Base-by-base conservation (phyloP, 2,113 vertebrate species). In the Channa argus region DNA sequence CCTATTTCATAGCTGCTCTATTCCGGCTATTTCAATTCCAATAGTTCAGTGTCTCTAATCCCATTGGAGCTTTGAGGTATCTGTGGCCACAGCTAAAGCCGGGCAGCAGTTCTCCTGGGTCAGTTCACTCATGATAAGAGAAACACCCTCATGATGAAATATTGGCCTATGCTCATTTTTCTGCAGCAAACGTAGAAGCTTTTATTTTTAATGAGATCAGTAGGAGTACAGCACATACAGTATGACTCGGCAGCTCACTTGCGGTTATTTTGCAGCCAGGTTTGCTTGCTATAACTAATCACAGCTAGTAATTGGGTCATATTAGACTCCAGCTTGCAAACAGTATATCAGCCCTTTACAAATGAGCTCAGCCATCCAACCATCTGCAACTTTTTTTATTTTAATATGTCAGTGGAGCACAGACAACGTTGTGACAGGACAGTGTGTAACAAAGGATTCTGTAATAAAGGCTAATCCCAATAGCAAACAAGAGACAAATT, bases 21-120 rank as follows among this genome's bases (percentile, higher is more conserved):
- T 89, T 72, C 53, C 61, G 65, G 74, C 71, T 45, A 80, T 82
- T 84, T 82, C 73, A 60, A 64, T 75, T 86, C 75, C 69, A 83
- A 70, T 66, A 63, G 74, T 76, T 83, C 83, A 73, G 53, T 76
- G 65, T 75, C 66, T 71, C 71, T 78, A 85, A 86, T 86, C 87
- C 89, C 77, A 65, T 83, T 73, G 65, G 70, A 69, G 83, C 81
- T 83, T 47, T 77, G 45, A 85, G 82, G 69, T 73, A 71, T 76
- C 60, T 58, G 38, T 53, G 77, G 81, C 71, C 62, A 39, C 64
- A 15, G 73, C 49, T 43, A 39, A 77, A 58, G 81, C 70, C 62
- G 74, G 75, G 73, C 53, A 43, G 67, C 4, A 54, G 59, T 72
- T 55, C 63, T 69, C 36, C 8, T 2, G 49, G 75, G 82, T 83